Conservation (phyloP, 2,797 vertebrate species). For the Oreonectes daqikongensis region DNA sequence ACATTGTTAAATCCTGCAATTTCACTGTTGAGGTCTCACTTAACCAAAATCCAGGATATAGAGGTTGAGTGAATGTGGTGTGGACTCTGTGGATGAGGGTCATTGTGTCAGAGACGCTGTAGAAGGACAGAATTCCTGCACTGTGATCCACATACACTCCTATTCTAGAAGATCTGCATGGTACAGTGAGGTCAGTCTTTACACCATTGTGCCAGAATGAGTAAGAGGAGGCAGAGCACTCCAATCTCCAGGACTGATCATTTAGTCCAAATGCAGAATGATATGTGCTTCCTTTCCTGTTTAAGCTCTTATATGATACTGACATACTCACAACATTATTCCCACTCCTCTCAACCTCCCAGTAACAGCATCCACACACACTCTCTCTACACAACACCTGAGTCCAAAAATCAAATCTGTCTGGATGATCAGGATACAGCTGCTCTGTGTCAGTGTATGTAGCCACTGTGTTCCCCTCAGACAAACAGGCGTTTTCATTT, state of each 20-base stretch:
- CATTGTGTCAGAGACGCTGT: constrained; percentile 47
- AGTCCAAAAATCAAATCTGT: constrained; percentile 44
- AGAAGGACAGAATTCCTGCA: constrained; percentile 48
- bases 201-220: constrained; percentile 42
- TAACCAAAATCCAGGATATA: constrained; percentile 48
- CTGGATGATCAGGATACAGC: background rate
- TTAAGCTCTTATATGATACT: constrained; percentile 44
- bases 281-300: constrained; percentile 51
- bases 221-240: constrained; percentile 6
- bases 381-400: constrained; percentile 50
- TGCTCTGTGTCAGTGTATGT: too few relatives aligned
- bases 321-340: constrained; percentile 36
- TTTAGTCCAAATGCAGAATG: constrained; percentile 51
- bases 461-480: background rate
- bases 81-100: constrained; percentile 41
- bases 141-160: constrained; percentile 51
- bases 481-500: background rate
- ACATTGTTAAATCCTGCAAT: too few relatives aligned
- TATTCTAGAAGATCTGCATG: background rate
- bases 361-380: constrained; percentile 47
- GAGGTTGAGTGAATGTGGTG: constrained; percentile 41
- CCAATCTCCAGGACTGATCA: constrained; percentile 49
- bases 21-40: too few relatives aligned
- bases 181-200: constrained; percentile 21
- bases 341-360: constrained; percentile 51